These are phyloP conservation scores for Gavialis gangeticus DNA, from an alignment of 2,113 vertebrate genomes.

Conservation along the genomic window DNA sequence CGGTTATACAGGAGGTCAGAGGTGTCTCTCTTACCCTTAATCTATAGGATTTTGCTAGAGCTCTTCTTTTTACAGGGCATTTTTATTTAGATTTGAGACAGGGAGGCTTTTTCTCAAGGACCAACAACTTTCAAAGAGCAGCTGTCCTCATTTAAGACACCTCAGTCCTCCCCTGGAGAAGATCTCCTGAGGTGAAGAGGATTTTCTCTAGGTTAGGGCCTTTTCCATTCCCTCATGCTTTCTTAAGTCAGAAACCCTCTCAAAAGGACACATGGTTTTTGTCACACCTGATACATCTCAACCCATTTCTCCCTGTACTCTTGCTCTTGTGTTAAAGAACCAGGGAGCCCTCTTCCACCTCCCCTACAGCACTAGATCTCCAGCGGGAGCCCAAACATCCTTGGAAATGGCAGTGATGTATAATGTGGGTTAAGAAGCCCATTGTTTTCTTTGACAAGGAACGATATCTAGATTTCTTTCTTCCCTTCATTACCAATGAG, in stretches of 20 bases:
- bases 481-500: no score
- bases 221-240: neutral
- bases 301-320: neutral
- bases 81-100: neutral
- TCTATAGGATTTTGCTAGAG: neutral
- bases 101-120: neutral
- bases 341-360: neutral
- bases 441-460: neutral
- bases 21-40: neutral
- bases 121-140: no score
- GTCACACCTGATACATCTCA: neutral
- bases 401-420: neutral
- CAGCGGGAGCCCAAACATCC: neutral
- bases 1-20: neutral
- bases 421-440: neutral
- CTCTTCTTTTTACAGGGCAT: neutral
- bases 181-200: neutral
- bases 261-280: neutral
- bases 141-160: neutral
- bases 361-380: neutral
- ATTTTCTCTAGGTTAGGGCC: neutral
- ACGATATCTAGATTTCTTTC: neutral
- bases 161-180: neutral
- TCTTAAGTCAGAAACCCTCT: neutral
- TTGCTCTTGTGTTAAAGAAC: neutral